A percentile compares a stretch with the other conserved stretches of the same genome.
phyloP scores from a whole-genome alignment of 2,113 vertebrate species.

The Hippocampus guttulatus region DNA sequence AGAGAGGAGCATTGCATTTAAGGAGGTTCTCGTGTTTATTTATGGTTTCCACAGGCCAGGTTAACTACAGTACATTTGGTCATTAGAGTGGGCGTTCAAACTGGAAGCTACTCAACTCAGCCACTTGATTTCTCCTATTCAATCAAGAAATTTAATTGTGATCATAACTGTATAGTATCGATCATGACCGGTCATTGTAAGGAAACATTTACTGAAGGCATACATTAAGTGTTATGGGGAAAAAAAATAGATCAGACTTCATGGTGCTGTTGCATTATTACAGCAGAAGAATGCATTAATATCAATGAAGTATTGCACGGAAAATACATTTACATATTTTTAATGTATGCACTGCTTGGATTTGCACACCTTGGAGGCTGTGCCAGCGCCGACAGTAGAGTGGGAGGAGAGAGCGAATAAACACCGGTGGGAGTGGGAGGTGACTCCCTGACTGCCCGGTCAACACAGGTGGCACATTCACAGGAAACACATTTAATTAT shows the following conservation, averaged over 20 bases:
- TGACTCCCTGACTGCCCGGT: constrained; percentile 67
- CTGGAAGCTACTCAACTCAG: too few relatives aligned
- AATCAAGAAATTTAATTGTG: too few relatives aligned
- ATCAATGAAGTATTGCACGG: neutral
- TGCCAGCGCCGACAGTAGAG: neutral
- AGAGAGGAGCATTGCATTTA: too few relatives aligned
- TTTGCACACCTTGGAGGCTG: constrained; percentile 29
- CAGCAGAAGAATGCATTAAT: neutral
- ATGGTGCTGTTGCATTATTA: neutral
- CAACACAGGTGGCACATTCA: constrained; percentile 75
- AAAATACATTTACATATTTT: constrained; percentile 1
- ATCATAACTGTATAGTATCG: too few relatives aligned
- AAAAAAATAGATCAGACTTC: neutral
- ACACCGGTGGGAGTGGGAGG: constrained; percentile 3
- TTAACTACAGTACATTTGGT: too few relatives aligned
- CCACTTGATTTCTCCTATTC: too few relatives aligned
- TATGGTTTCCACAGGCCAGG: too few relatives aligned
- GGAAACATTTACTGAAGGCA: neutral
- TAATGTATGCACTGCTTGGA: constrained; percentile 1
- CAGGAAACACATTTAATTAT: constrained; percentile 88
- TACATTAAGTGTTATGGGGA: neutral
- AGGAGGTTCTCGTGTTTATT: too few relatives aligned
- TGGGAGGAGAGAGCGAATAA: neutral
- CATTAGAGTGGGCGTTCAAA: too few relatives aligned
- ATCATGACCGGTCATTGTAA: neutral